Evolutionary conservation across 2,113 vertebrate species (phyloP), one percentile per base, ranked within the genome.

Genomic region (Dromas ardeola): DNA sequence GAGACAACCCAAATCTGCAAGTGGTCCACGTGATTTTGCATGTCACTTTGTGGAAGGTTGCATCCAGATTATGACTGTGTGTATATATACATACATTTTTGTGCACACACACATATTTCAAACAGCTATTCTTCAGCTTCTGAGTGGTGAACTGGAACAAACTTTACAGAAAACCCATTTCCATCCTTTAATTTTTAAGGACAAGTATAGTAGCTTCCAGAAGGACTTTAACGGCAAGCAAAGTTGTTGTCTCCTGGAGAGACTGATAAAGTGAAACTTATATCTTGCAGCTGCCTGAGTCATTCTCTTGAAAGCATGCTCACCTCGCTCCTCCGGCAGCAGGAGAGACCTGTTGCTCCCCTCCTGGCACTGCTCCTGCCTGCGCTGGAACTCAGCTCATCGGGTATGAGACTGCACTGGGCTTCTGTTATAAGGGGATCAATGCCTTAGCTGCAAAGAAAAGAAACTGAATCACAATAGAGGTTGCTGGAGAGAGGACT

Each of bases 341-440:
- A 58, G 66, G 25, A 4, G 66, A 4, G 66, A 22, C 29, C 78
- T 15, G 4, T 47, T 3, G 7, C 50, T 88, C 76, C 25, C 88
- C 49, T 78, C 55, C n/a, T 61, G 77, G 86, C 65, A 23, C 76
- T 13, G 65, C 65, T 53, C 2, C 0, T 23, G 69, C 11, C 38
- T 50, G 14, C 8, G 2, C 21, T 25, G 36, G 67, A 45, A 47
- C 88, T 19, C 40, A 59, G 74, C 53, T 56, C 72, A 20, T 6
- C 0, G 4, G 14, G 4, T 2, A 4, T 1, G 36, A 72, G 77
- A 49, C 56, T 1, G 0, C 4, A 1, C 36, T 5, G 6, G 82
- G 67, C 67, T 93, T 29, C 79, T 86, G 10, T 27, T 58, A 6
- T 2, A 15, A 18, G 23, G 38, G n/a, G 38, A 40, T 61, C 18